These are phyloP conservation scores for Brachypalpus laphriformis DNA, from an alignment of 2,888 invertebrate species.

Conservation along the genomic window DNA sequence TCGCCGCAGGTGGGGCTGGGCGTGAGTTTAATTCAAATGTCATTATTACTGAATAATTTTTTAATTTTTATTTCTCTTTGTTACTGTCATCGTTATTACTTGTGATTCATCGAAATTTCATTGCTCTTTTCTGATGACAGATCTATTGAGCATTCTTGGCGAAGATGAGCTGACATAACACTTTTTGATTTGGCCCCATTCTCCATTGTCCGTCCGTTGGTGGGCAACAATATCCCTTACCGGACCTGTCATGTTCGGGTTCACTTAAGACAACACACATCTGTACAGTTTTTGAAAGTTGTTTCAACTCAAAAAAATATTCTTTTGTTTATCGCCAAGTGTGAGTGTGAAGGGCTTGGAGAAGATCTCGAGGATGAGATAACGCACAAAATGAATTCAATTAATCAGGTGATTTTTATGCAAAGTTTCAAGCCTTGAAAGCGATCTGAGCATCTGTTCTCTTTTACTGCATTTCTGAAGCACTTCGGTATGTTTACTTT, in stretches of 20 bases:
- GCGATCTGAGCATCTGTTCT: constrained; percentile 24
- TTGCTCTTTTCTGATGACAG: constrained; percentile 35
- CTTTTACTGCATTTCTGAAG: background rate
- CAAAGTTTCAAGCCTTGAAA: constrained; percentile 50
- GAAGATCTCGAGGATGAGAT: constrained; percentile 58
- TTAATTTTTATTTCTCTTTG: constrained; percentile 20
- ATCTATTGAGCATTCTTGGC: constrained; percentile 19
- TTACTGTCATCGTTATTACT: constrained; percentile 30
- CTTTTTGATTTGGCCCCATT: constrained; percentile 13
- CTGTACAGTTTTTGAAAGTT: constrained; percentile 20
- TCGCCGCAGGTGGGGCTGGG: constrained; percentile 38
- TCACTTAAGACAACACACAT: constrained; percentile 30
- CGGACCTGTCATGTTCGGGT: constrained; percentile 10
- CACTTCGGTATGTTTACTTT: constrained; percentile 15
- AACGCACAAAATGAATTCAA: constrained; percentile 45
- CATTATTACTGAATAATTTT: constrained; percentile 59
- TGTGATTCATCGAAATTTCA: background rate
- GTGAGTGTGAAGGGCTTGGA: constrained; percentile 33
- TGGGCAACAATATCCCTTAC: background rate
- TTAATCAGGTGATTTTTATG: constrained; percentile 66
- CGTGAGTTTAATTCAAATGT: constrained; percentile 58
- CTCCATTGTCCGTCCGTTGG: background rate
- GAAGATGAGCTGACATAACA: constrained; percentile 39
- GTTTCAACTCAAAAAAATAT: constrained; percentile 17
- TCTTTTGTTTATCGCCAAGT: constrained; percentile 43